Conservation (phyloP, 1,140 invertebrate genomes). For the Formica selysi region DNA sequence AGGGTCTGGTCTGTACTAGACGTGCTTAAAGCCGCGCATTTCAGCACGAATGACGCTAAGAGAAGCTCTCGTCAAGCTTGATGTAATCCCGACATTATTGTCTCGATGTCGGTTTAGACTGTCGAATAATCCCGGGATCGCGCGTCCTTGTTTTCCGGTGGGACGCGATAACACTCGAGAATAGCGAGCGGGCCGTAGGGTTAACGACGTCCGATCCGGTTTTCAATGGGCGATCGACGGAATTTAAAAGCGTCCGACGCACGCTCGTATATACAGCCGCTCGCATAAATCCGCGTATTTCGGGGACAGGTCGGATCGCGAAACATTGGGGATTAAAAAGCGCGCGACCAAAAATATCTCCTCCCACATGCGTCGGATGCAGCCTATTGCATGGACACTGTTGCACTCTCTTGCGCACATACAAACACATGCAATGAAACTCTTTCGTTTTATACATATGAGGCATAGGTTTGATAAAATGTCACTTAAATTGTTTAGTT, state of each 20-base stretch:
- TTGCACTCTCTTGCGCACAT: not conserved
- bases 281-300: constrained; percentile 60
- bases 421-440: not conserved
- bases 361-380: not conserved
- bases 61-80: constrained; percentile 43
- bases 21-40: not conserved
- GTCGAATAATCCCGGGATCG: constrained; percentile 69
- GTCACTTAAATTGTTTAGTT: not conserved
- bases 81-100: constrained; percentile 74
- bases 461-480: not conserved
- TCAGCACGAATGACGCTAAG: constrained; percentile 30
- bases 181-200: constrained; percentile 71
- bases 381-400: not conserved
- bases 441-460: not conserved
- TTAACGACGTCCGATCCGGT: constrained; percentile 65
- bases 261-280: not conserved
- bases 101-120: constrained; percentile 64
- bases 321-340: constrained; percentile 63
- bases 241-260: constrained; percentile 63
- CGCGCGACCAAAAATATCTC: constrained; percentile 31
- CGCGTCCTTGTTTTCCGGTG: constrained; percentile 62
- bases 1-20: not conserved
- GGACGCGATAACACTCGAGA: constrained; percentile 75
- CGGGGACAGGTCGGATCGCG: constrained; percentile 3
- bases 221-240: constrained; percentile 64